A percentile compares a stretch with the other conserved stretches of the same genome.
These are phyloP conservation scores for Echiichthys vipera DNA, from an alignment of 2,797 vertebrate species.

Conservation along the genomic window DNA sequence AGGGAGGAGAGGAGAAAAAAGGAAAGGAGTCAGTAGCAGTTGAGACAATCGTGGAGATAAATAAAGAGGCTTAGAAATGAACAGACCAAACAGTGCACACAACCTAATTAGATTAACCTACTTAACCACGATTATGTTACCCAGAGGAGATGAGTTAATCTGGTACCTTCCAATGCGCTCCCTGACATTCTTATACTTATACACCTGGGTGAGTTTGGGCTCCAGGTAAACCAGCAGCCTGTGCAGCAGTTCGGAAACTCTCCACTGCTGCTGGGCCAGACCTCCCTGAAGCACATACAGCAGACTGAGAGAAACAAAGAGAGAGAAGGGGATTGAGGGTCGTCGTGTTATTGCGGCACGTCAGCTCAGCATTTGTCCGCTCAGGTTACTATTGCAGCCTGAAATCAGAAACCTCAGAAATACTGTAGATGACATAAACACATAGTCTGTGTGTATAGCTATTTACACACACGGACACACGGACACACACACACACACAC, in stretches of 20 bases:
- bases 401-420: slow-evolving; percentile 66
- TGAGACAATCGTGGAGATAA: slow-evolving; percentile 5
- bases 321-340: neutral
- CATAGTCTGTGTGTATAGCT: neutral
- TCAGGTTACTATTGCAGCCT: slow-evolving; percentile 62
- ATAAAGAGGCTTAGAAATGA: slow-evolving; percentile 22
- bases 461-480: slow-evolving; percentile 8
- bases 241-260: slow-evolving; percentile 94
- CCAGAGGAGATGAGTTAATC: slow-evolving; percentile 43
- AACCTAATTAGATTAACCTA: slow-evolving; percentile 48
- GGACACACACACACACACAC: slow-evolving; percentile 16
- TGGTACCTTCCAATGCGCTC: slow-evolving; percentile 95
- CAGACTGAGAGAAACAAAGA: slow-evolving; percentile 71
- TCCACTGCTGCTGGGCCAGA: slow-evolving; percentile 97
- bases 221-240: slow-evolving; percentile 93
- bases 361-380: slow-evolving; percentile 55
- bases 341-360: slow-evolving; percentile 55
- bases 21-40: neutral
- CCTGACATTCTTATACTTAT: slow-evolving; percentile 98
- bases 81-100: slow-evolving; percentile 14
- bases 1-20: neutral
- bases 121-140: slow-evolving; percentile 42
- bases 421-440: slow-evolving; percentile 40
- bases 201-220: slow-evolving; percentile 97
- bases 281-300: slow-evolving; percentile 98